Conservation (phyloP, 1,140 invertebrate species). For the Euwallacea fornicatus region DNA sequence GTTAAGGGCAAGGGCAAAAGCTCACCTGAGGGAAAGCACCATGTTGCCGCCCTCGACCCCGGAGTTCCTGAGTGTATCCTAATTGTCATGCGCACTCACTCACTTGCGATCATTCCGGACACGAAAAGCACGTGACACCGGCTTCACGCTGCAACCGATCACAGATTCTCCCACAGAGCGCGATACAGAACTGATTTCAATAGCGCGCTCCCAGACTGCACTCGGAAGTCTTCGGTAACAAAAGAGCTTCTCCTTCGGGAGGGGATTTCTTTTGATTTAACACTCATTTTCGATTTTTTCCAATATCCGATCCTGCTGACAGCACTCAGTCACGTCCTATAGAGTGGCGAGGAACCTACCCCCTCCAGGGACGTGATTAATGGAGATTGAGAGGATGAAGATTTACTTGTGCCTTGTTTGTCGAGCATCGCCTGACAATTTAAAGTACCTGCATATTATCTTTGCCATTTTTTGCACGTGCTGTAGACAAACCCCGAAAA, state of each 20-base stretch:
- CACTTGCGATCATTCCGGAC: slow-evolving; percentile 35
- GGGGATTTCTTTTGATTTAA: slow-evolving; percentile 36
- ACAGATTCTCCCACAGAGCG: slow-evolving; percentile 43
- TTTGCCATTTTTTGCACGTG: too few relatives aligned
- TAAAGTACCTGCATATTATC: too few relatives aligned
- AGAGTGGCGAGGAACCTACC: neutral
- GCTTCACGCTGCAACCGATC: slow-evolving; percentile 42
- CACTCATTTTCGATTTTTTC: slow-evolving; percentile 31
- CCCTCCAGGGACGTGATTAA: too few relatives aligned
- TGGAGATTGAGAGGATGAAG: too few relatives aligned
- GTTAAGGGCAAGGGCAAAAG: slow-evolving; percentile 24
- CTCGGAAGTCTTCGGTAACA: slow-evolving; percentile 50
- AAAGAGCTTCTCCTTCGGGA: slow-evolving; percentile 47
- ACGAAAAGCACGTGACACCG: slow-evolving; percentile 40
- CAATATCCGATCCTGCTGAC: slow-evolving; percentile 7
- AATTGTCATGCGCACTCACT: slow-evolving; percentile 39
- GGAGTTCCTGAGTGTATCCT: slow-evolving; percentile 18
- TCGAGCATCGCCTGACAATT: too few relatives aligned
- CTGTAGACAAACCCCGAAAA: too few relatives aligned
- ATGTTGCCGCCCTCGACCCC: slow-evolving; percentile 36
- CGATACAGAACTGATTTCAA: slow-evolving; percentile 47
- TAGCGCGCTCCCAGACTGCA: slow-evolving; percentile 39
- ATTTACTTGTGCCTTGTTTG: too few relatives aligned
- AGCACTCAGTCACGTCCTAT: slow-evolving; percentile 6
- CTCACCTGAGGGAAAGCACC: slow-evolving; percentile 35